Conservation (phyloP, 2,888 invertebrate species). For the Dynastes tityus region DNA sequence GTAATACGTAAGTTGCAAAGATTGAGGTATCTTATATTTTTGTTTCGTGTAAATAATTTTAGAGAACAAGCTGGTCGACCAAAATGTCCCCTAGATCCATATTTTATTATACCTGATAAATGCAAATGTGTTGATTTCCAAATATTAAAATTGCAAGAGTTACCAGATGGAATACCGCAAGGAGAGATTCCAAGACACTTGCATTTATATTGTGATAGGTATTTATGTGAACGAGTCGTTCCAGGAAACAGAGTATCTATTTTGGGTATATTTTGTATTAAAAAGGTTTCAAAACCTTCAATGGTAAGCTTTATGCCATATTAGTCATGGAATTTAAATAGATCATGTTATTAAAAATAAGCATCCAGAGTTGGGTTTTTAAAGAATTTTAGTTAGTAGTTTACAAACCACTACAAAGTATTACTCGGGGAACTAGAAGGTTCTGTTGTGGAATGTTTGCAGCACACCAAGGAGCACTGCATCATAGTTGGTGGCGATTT, state of each 20-base stretch:
- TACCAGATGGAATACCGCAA: constrained; percentile 94
- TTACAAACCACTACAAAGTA: no score
- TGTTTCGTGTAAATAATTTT: constrained; percentile 51
- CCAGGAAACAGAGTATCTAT: constrained; percentile 96
- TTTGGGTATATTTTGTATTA: constrained; percentile 97
- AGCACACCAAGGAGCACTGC: no score
- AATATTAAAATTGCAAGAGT: constrained; percentile 96
- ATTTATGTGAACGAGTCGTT: constrained; percentile 94
- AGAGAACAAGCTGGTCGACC: constrained; percentile 94
- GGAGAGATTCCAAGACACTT: constrained; percentile 99
- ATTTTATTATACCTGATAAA: constrained; percentile 98
- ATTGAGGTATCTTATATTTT: background rate
- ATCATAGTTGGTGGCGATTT: no score
- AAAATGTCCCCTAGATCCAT: constrained; percentile 97
- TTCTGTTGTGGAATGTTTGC: no score
- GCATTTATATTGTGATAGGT: constrained; percentile 94
- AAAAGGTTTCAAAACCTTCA: constrained; percentile 82
- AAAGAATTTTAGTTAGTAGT: no score
- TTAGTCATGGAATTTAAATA: no score
- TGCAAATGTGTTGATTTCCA: constrained; percentile 99
- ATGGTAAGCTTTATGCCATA: constrained; percentile 67
- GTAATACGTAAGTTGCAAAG: constrained; percentile 82
- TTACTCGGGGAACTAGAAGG: no score
- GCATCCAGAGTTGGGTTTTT: no score
- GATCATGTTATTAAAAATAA: constrained; percentile 52